Percentiles rank a stretch among this genome's conserved stretches.
These are phyloP conservation scores for Ahaetulla prasina DNA, from an alignment of 2,113 vertebrate genomes.

Conservation along the genomic window DNA sequence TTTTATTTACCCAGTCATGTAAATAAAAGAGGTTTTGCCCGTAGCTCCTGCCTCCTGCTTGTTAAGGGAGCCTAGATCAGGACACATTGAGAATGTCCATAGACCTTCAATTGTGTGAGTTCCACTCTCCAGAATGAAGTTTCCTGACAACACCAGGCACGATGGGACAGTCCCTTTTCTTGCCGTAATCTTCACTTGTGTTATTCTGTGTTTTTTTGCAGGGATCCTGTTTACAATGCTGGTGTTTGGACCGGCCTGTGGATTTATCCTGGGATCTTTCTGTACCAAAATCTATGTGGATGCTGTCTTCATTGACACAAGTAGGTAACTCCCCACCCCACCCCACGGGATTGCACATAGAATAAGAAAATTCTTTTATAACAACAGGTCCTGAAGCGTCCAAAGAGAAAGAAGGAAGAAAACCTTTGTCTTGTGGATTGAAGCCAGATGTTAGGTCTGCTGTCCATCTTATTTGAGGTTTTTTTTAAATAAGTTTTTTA, in stretches of 20 bases:
- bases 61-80: no score
- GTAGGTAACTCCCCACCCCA: conserved; percentile 67
- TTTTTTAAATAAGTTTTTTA: no score
- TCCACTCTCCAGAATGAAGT: not conserved
- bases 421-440: no score
- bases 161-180: not conserved
- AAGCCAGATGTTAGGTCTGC: not conserved
- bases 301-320: conserved; percentile 90
- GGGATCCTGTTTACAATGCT: conserved; percentile 97
- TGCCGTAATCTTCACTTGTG: not conserved
- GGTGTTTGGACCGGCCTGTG: conserved; percentile 96
- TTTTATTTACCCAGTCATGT: no score
- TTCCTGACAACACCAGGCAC: not conserved
- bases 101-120: not conserved
- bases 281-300: conserved; percentile 99
- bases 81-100: no score
- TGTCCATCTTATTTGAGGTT: not conserved
- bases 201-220: conserved; percentile 64
- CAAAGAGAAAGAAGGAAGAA: not conserved
- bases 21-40: no score
- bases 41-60: no score
- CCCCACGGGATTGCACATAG: not conserved
- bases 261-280: conserved; percentile 97
- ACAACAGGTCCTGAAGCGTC: no score
- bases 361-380: no score